Evolutionary conservation across 1,140 invertebrate genomes (phyloP).

Genomic region (Himalopsyche phryganea): DNA sequence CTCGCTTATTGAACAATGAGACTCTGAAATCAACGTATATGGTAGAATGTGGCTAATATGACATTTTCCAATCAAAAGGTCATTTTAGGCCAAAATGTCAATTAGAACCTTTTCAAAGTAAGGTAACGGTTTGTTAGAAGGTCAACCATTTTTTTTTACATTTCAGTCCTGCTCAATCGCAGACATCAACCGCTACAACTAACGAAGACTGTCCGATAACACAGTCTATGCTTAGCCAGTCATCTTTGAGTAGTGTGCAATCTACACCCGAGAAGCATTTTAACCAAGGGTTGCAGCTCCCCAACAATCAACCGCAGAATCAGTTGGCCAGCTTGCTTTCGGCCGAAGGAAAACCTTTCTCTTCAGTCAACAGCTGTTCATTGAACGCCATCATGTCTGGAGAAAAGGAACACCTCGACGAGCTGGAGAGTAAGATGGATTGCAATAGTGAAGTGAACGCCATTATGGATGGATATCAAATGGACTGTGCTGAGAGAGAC

Average conservation of each 20-base stretch:
- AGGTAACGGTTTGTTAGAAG: too few relatives aligned
- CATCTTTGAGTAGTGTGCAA: constrained; percentile 32
- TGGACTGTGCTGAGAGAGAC: too few relatives aligned
- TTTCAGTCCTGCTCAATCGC: constrained; percentile 44
- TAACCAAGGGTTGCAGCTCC: constrained; percentile 7
- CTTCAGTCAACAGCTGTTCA: too few relatives aligned
- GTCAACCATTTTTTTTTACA: background rate
- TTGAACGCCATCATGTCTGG: too few relatives aligned
- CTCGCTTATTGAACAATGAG: too few relatives aligned
- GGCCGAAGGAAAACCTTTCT: background rate
- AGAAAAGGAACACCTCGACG: background rate
- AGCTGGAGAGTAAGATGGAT: background rate
- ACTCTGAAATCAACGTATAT: too few relatives aligned
- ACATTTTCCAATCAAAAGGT: too few relatives aligned
- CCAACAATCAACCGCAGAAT: background rate
- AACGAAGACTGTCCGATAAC: constrained; percentile 41
- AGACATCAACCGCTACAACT: constrained; percentile 47
- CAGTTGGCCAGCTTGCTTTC: background rate
- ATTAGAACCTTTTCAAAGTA: too few relatives aligned
- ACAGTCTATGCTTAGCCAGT: constrained; percentile 32
- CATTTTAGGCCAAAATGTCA: too few relatives aligned
- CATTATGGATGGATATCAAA: too few relatives aligned
- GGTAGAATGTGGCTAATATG: too few relatives aligned
- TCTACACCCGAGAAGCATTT: constrained; percentile 40
- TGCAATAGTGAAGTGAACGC: too few relatives aligned